Conservation (phyloP, 2,888 invertebrate species). For the Ophioninae sp. region DNA sequence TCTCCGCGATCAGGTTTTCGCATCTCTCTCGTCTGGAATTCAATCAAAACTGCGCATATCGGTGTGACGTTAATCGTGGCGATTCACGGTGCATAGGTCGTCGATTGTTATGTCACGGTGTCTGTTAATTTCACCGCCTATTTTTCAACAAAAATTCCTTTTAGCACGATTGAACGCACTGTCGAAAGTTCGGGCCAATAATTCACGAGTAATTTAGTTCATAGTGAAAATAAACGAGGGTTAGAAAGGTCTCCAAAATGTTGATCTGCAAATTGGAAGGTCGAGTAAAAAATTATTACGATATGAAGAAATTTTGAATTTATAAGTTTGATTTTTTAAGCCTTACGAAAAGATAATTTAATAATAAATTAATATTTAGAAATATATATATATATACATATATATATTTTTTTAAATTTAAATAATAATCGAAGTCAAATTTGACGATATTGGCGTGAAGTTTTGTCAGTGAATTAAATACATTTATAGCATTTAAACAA, state of each 20-base stretch:
- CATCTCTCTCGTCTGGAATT: slow-evolving; percentile 33
- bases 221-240: not conserved
- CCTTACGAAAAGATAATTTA: too few relatives aligned
- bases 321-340: too few relatives aligned
- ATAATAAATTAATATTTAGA: too few relatives aligned
- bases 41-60: slow-evolving; percentile 15
- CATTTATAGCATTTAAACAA: too few relatives aligned
- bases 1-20: slow-evolving; percentile 29
- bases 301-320: too few relatives aligned
- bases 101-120: slow-evolving; percentile 9
- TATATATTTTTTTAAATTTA: too few relatives aligned
- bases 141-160: slow-evolving; percentile 4
- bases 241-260: not conserved
- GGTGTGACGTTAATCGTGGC: slow-evolving; percentile 11
- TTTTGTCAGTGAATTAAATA: too few relatives aligned
- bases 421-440: too few relatives aligned
- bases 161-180: not conserved
- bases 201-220: not conserved
- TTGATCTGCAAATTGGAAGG: too few relatives aligned
- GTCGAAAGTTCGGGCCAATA: not conserved
- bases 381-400: too few relatives aligned
- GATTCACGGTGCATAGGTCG: slow-evolving; percentile 19
- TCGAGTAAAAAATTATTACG: too few relatives aligned
- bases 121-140: slow-evolving; percentile 5
- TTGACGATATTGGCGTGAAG: too few relatives aligned